Percentiles rank a stretch among this genome's conserved stretches.
These are phyloP conservation scores for Amiota minor DNA, from an alignment of 2,888 invertebrate species.

Conservation along the genomic window DNA sequence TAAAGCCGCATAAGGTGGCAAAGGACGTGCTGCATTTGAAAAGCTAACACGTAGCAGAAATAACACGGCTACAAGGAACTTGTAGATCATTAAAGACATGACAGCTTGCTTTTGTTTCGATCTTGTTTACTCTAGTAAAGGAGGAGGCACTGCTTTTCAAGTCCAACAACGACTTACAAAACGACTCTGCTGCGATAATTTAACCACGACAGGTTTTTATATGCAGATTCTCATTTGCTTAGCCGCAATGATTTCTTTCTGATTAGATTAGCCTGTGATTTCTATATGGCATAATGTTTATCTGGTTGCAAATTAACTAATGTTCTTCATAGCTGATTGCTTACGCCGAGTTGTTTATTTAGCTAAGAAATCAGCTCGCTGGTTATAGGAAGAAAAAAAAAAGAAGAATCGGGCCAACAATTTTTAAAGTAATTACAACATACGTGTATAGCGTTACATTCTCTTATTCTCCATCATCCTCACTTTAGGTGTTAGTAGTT, in stretches of 20 bases:
- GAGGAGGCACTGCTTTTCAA: no score
- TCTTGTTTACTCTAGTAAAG: no score
- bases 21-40: conserved; percentile 39
- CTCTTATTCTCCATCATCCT: no score
- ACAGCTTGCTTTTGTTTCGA: neutral
- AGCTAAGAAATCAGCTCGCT: neutral
- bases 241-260: neutral
- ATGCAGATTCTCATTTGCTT: neutral
- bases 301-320: conserved; percentile 37
- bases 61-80: neutral
- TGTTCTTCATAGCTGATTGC: conserved; percentile 37
- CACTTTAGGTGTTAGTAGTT: no score
- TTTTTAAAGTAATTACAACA: neutral
- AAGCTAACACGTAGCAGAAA: neutral
- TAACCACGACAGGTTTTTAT: neutral
- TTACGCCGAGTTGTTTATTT: conserved; percentile 42
- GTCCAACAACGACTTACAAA: no score
- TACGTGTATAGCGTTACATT: no score
- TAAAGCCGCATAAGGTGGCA: conserved; percentile 57
- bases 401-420: neutral
- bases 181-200: no score
- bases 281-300: conserved; percentile 28
- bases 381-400: neutral
- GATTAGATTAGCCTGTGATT: conserved; percentile 16
- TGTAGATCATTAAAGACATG: neutral